These are phyloP conservation scores for Rousettus leschenaultii DNA, from an alignment of 2,113 vertebrate species.

Conservation along the genomic window DNA sequence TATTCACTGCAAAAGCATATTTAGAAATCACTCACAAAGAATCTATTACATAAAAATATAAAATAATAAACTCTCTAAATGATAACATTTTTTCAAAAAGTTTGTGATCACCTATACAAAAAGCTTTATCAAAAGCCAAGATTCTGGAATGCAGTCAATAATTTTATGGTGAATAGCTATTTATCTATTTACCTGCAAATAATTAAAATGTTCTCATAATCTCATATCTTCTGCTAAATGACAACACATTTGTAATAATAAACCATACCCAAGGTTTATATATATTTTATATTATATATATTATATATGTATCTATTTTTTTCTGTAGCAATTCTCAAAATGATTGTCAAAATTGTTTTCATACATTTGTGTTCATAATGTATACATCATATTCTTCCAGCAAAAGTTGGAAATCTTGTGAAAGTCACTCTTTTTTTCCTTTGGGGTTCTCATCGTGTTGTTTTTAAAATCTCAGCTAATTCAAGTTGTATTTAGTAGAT, in stretches of 20 bases:
- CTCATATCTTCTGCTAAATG: conserved; percentile 24
- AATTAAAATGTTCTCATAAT: conserved; percentile 64
- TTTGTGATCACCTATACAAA: background rate
- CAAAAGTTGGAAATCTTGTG: conserved; percentile 42
- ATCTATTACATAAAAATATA: background rate
- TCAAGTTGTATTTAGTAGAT: conserved; percentile 49
- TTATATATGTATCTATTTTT: background rate
- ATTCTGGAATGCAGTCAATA: background rate
- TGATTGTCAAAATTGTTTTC: conserved; percentile 66
- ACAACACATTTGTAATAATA: conserved; percentile 30
- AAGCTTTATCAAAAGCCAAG: background rate
- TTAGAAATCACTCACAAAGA: background rate
- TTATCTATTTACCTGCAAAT: background rate
- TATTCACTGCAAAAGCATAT: background rate
- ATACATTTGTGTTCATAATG: conserved; percentile 46
- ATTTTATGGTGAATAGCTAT: background rate
- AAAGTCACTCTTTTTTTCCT: conserved; percentile 35
- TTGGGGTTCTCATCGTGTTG: conserved; percentile 53
- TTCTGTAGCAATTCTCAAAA: conserved; percentile 47
- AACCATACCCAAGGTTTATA: conserved; percentile 50
- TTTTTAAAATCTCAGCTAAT: conserved; percentile 66
- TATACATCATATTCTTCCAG: conserved; percentile 14
- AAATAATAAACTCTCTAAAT: background rate
- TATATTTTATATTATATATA: background rate
- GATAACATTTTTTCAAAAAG: background rate